A percentile compares a stretch with the other conserved stretches of the same genome.
These are phyloP conservation scores for Neomonachus schauinslandi DNA, from an alignment of 2,113 vertebrate genomes.

Conservation along the genomic window DNA sequence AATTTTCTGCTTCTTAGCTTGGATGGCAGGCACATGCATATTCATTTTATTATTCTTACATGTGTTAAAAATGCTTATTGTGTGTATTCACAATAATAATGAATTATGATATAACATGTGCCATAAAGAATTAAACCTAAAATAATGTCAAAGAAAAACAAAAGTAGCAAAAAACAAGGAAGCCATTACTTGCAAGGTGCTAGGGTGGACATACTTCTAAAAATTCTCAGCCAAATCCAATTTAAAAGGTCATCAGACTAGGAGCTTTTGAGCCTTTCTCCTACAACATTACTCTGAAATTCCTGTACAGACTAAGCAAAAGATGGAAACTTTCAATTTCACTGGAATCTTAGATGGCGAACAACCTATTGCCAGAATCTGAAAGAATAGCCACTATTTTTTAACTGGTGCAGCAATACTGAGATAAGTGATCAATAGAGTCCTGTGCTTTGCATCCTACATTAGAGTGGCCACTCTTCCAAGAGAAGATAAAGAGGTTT, in stretches of 20 bases:
- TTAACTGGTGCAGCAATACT: background rate
- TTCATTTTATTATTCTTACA: background rate
- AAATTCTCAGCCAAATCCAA: background rate
- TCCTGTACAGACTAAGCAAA: background rate
- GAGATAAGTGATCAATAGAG: background rate
- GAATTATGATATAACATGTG: background rate
- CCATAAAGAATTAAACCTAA: background rate
- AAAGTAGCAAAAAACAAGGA: background rate
- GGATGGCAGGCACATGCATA: background rate
- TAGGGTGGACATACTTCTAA: background rate
- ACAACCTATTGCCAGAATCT: background rate
- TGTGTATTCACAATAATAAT: background rate
- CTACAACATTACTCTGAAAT: background rate
- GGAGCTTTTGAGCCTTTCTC: background rate
- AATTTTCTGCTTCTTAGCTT: background rate
- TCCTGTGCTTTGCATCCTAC: background rate
- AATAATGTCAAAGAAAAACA: background rate
- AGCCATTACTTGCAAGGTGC: background rate
- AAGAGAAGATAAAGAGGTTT: background rate
- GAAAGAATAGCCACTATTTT: background rate
- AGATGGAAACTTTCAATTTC: background rate
- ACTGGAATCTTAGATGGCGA: background rate
- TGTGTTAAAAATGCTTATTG: background rate
- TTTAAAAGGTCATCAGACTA: background rate
- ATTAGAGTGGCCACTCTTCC: background rate